Percentiles rank a stretch among this genome's conserved stretches.
Evolutionary conservation across 92 coral and sea anemone genomes (phyloP).

Genomic region (Nematostella vectensis): DNA sequence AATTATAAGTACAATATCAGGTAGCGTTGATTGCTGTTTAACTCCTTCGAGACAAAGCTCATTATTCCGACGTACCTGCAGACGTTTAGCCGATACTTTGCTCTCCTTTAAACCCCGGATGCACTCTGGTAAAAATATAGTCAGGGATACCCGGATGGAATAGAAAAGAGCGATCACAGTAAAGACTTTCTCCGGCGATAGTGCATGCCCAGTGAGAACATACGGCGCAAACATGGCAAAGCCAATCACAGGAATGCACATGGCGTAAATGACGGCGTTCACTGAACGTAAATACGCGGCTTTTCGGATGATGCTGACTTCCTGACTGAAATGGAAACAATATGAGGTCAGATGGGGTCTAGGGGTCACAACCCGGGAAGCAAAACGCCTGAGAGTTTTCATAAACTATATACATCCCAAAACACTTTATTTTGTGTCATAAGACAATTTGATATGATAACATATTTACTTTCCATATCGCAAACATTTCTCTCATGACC

Average conservation of each 20-base stretch:
- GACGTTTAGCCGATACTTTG: constrained; percentile 55
- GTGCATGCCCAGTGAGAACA: constrained; percentile 56
- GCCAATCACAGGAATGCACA: constrained; percentile 42
- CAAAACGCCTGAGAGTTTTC: too few species aligned
- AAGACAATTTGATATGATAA: too few species aligned
- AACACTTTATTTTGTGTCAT: too few species aligned
- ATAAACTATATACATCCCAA: too few species aligned
- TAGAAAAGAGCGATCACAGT: constrained; percentile 76
- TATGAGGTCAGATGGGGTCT: too few species aligned
- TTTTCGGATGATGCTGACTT: constrained; percentile 47
- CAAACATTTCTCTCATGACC: too few species aligned
- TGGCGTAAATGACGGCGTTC: constrained; percentile 44
- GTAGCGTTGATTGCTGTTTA: too few species aligned
- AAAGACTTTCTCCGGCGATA: constrained; percentile 72
- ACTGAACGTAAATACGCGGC: constrained; percentile 53
- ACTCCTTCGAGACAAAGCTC: too few species aligned
- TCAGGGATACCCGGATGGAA: constrained; percentile 44
- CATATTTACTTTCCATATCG: too few species aligned
- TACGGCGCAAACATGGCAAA: constrained; percentile 71
- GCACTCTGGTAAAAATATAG: constrained; percentile 60
- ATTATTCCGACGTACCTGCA: too few species aligned
- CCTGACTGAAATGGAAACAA: constrained; percentile 48
- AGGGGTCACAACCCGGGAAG: too few species aligned
- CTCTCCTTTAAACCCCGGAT: constrained; percentile 70
- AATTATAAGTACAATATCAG: too few species aligned